Base-by-base conservation (phyloP, 2,888 invertebrate species). In the Drosophila nr. fundita region DNA sequence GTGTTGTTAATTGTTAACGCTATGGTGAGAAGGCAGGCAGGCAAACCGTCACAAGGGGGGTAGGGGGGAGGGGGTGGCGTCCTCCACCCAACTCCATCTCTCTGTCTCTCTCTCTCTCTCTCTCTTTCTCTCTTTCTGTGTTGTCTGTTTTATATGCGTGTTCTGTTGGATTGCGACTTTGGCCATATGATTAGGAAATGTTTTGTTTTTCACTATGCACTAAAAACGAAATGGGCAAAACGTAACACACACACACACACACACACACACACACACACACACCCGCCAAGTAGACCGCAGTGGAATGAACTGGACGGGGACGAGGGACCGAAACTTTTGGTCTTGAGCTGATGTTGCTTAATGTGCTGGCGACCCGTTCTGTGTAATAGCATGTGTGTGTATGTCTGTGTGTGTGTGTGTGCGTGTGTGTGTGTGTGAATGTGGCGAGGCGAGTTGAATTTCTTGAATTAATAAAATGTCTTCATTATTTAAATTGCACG, bases 391-490 rank as follows among this genome's bases (percentile, higher is more conserved):
- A 34, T 55, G 54, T 53, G 38, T 55, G 49, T 40, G 53, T 54
- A 32, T 36, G 59, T 55, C 49, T 34, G 48, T 24, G 45, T 45
- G 34, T 29, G 67, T 58, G 40, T 18, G 55, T 49, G 58, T 53
- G 36, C 49, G 65, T 53, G 67, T 49, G 50, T 52, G 52, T 67
- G 66, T 61, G 63, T 59, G 49, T 68, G 72, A 68, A 54, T 49
- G 49, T 24, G 36, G 54, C 36, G 15, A 57, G 78, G 84, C 76
- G 78, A 89, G 88, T 88, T 88, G 77, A 85, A 86, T 87, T 87
- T 88, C 87, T 87, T 88, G 90, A 85, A 89, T 87, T 90, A 87
- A 87, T 87, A 90, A 87, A 87, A 87, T 90, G 90, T 87, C 87
- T 87, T 87, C 89, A 87, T 87, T 87, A 87, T 87, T 87, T 90